These are phyloP conservation scores for Microcebus murinus DNA, from an alignment of 2,113 vertebrate species.

Conservation along the genomic window DNA sequence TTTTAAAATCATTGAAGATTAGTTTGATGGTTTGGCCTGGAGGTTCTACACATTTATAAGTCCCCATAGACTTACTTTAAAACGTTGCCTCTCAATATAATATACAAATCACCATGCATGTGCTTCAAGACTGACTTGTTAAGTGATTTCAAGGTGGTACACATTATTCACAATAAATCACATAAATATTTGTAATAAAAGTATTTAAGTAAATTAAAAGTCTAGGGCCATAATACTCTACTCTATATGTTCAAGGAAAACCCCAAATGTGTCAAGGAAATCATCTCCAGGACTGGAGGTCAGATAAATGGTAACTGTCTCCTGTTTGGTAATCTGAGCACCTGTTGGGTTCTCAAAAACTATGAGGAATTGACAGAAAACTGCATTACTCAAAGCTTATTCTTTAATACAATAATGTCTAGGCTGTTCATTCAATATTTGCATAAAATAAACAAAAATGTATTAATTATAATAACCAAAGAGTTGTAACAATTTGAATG, in stretches of 20 bases:
- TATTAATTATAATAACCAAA: background rate
- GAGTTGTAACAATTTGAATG: background rate
- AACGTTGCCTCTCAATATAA: slow-evolving; percentile 4
- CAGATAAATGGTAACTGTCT: background rate
- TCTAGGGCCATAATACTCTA: background rate
- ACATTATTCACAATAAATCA: slow-evolving; percentile 53
- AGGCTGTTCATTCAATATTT: background rate
- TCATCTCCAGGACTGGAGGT: background rate
- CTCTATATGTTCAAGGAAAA: slow-evolving; percentile 1
- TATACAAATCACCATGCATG: slow-evolving; percentile 8
- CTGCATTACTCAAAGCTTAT: background rate
- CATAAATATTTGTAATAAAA: slow-evolving; percentile 5
- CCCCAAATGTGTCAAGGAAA: background rate
- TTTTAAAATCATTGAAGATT: slow-evolving; percentile 39
- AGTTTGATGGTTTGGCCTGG: background rate
- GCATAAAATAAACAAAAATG: background rate
- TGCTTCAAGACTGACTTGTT: slow-evolving; percentile 41
- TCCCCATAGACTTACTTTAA: background rate
- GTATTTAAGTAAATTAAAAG: background rate
- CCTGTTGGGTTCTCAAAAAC: background rate
- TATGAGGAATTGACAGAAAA: background rate
- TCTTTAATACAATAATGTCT: background rate
- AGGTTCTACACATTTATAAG: slow-evolving; percentile 21
- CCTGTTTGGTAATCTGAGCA: background rate
- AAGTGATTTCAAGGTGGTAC: slow-evolving; percentile 22